phyloP scores from a whole-genome alignment of 2,113 vertebrate genomes.

The Conger conger region DNA sequence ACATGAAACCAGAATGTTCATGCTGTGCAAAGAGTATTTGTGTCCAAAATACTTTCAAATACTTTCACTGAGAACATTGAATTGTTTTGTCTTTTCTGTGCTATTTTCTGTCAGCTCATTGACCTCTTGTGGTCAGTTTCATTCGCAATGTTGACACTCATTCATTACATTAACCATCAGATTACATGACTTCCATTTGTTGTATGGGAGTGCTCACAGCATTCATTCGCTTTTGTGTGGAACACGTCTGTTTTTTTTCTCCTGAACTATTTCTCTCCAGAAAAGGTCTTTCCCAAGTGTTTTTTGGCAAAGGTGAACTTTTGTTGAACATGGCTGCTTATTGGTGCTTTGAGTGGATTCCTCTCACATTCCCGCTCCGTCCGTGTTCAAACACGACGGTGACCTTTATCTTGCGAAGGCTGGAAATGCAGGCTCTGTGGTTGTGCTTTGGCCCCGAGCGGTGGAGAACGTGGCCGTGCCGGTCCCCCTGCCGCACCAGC shows the following conservation, averaged over 20 bases:
- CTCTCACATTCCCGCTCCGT: neutral
- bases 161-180: neutral
- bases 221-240: neutral
- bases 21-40: neutral
- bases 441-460: neutral
- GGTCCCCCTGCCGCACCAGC: neutral
- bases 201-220: neutral
- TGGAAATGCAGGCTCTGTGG: neutral
- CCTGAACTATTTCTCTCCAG: neutral
- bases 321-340: neutral
- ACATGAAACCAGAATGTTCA: neutral
- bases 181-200: neutral
- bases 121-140: neutral
- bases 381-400: neutral
- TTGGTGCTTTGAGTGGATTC: neutral
- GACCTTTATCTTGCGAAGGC: neutral
- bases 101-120: neutral
- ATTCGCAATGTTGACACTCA: neutral
- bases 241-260: neutral
- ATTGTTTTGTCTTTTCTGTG: too few species aligned
- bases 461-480: neutral
- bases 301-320: neutral
- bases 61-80: neutral
- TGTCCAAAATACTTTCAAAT: neutral
- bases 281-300: neutral